Base-by-base conservation (phyloP, 2,113 vertebrate species). In the Oreocharis arfaki region DNA sequence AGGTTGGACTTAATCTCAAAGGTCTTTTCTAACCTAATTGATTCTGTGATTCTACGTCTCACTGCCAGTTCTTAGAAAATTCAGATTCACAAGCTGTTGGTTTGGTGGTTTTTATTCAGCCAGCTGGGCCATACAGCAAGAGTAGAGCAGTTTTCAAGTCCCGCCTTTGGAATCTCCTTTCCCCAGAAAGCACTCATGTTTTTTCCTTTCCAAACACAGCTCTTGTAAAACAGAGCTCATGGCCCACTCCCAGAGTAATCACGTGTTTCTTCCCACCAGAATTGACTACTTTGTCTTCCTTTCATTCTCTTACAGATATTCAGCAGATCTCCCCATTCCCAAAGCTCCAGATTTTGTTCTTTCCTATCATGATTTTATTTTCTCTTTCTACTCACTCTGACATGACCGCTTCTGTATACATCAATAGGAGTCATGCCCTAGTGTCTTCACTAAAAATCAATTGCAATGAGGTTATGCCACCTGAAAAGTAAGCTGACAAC, bases 361-460 rank as follows among this genome's bases (percentile, higher is more conserved):
- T 77, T 50, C 26, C 33, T 81, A 55, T 26, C 23, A 37, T 16
- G 13, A 84, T 53, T 69, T 93, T 74, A 46, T 80, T 86, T 80
- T 84, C 55, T 23, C 69, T 80, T 77, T 56, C 55, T 33, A 5
- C 32, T 93, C n/a, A 52, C 11, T 79, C 44, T 82, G 70, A 76
- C 63, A 41, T 27, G 57, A 94, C 55, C 2, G 2, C 27, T 88
- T 83, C 70, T 33, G 41, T 5, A 15, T 39, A 84, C 42, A 78
- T 93, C 68, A 89, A 75, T n/a, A 90, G 60, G 44, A 91, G 73
- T 44, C 79, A 74, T 33, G 61, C 32, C 56, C 44, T 9, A 10
- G 13, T 26, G 21, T 47, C 74, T 55, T 79, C 73, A 90, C 74
- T 81, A 84, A 84, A 91, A 89, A 56, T 79, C 77, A 85, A 75